phyloP scores from a whole-genome alignment of 2,797 vertebrate species.

The Crenichthys baileyi region DNA sequence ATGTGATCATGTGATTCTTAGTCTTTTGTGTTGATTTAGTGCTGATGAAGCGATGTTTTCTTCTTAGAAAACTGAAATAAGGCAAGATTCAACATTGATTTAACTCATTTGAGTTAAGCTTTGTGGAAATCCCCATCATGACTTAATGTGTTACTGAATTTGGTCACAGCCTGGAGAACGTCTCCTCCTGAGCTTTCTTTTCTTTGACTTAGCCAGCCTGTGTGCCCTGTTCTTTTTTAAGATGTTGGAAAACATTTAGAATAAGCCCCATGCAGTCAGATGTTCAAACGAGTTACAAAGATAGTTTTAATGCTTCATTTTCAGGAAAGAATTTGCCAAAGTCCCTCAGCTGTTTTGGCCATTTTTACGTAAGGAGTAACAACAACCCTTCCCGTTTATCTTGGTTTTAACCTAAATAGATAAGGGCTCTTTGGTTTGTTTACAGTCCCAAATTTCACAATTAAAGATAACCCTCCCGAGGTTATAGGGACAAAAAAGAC shows the following conservation, averaged over 20 bases:
- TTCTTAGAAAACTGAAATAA: neutral
- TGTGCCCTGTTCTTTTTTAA: neutral
- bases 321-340: neutral
- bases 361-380: neutral
- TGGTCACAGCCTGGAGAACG: neutral
- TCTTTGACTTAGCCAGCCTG: neutral
- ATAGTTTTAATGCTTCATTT: neutral
- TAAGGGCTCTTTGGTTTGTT: neutral
- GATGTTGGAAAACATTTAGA: neutral
- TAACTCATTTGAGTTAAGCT: neutral
- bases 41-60: neutral
- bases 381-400: neutral
- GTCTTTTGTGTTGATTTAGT: neutral
- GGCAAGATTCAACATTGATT: neutral
- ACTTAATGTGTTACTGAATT: neutral
- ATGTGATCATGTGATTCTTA: neutral
- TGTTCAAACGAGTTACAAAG: neutral
- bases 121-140: slow-evolving; percentile 12
- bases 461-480: neutral
- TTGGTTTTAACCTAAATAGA: neutral
- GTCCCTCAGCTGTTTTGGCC: neutral
- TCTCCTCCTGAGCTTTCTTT: neutral
- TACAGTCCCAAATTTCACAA: neutral
- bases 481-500: neutral
- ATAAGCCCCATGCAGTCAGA: neutral